Percentiles rank a stretch among this genome's conserved stretches.
These are phyloP conservation scores for Crocodylus rhombifer DNA, from an alignment of 2,797 vertebrate species.

Conservation along the genomic window DNA sequence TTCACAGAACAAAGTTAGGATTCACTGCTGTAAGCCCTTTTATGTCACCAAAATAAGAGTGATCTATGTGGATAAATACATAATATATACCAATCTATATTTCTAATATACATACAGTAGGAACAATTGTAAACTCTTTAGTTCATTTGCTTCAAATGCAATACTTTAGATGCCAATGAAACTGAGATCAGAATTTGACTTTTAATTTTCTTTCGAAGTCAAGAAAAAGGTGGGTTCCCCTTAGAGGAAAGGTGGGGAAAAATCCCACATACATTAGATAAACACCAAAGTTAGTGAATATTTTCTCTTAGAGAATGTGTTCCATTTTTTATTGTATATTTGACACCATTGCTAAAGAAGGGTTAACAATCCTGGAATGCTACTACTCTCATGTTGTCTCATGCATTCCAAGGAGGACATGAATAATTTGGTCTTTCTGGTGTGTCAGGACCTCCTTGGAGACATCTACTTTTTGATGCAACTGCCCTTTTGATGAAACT, in stretches of 20 bases:
- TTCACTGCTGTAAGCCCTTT: not conserved
- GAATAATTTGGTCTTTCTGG: not conserved
- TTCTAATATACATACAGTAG: not conserved
- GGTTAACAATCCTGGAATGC: not conserved
- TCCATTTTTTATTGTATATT: not conserved
- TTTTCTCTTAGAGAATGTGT: not conserved
- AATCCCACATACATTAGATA: not conserved
- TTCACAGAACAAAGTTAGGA: not conserved
- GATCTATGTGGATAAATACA: not conserved
- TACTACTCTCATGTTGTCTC: not conserved
- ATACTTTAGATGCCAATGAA: not conserved
- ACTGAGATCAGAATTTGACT: not conserved
- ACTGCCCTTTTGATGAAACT: not conserved
- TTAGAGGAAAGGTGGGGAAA: not conserved
- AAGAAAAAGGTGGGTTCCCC: not conserved
- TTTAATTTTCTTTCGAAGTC: not conserved
- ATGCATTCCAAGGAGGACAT: not conserved
- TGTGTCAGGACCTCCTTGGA: not conserved
- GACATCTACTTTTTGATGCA: not conserved
- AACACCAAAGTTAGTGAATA: not conserved
- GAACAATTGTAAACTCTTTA: not conserved
- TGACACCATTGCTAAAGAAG: not conserved
- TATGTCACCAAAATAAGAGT: not conserved
- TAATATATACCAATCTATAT: not conserved
- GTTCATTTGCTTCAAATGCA: not conserved